Percentiles rank a stretch among this genome's conserved stretches.
Conservation (phyloP, 2,797 vertebrate species). For the Sitta carolinensis region DNA sequence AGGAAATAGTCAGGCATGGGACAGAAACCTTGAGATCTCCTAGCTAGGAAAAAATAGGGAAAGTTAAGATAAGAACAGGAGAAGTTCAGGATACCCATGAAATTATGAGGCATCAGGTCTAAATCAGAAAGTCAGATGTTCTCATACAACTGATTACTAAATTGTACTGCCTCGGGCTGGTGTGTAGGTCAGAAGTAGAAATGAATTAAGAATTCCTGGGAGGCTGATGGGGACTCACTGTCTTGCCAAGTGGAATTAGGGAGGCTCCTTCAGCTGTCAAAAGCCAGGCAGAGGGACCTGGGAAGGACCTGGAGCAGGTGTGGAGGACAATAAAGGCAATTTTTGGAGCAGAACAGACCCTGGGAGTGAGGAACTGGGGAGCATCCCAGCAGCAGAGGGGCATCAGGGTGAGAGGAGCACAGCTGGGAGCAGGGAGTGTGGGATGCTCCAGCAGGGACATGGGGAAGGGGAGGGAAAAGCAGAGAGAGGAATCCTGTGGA, state of each 20-base stretch:
- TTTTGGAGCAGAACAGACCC: not conserved
- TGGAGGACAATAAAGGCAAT: not conserved
- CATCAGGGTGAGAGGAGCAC: not conserved
- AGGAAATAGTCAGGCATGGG: not conserved
- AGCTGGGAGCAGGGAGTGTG: not conserved
- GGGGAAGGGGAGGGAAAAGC: not conserved
- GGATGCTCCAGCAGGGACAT: rapidly evolving
- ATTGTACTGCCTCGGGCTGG: not conserved
- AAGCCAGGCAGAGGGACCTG: not conserved
- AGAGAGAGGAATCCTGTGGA: not conserved
- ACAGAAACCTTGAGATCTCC: not conserved
- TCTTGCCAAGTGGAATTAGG: not conserved
- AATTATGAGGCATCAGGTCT: not conserved
- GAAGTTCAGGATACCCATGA: not conserved
- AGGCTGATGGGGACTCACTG: not conserved
- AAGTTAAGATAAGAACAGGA: not conserved
- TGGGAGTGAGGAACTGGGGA: not conserved
- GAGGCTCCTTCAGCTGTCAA: slow-evolving; percentile 5
- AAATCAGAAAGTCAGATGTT: not conserved
- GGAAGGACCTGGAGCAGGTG: not conserved
- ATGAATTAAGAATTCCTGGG: slow-evolving; percentile 25
- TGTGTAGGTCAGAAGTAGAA: slow-evolving; percentile 23
- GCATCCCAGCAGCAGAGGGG: not conserved
- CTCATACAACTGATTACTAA: not conserved
- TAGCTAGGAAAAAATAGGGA: not conserved